Evolutionary conservation across 1,140 invertebrate genomes (phyloP), one percentile per base, ranked within the genome.

Genomic region (Bicyclus anynana): DNA sequence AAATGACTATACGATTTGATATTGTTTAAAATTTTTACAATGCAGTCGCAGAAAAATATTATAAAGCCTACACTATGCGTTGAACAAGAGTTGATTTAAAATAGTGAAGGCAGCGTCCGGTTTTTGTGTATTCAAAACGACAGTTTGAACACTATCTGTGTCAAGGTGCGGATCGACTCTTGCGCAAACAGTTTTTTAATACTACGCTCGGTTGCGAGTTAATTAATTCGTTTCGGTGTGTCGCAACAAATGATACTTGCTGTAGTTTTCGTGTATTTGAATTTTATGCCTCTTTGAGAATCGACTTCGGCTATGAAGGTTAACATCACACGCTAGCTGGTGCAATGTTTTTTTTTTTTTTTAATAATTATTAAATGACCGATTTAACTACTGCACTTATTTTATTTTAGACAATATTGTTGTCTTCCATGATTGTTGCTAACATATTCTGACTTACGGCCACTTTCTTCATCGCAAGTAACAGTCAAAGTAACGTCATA

Each of bases 51-150:
- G 23, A 23, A 23, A 23, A 23, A 23, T 23, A 23, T 16, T 5
- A 4, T 14, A 14, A 40, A 40, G 37, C 37, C 37, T 40, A 17
- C 37, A 5, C 16, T 40, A 54, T 14, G 51, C 17, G 58, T 68
- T 61, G 53, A 62, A 67, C 60, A 62, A 64, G 54, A 62, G 57
- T 60, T 61, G 66, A 56, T 77, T 80, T 80, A 72, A 80, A 79
- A 75, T 80, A 77, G 81, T 78, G 70, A 78, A 78, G 80, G 77
- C 74, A 72, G 84, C 78, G 81, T 84, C 84, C 81, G 84, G 81
- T 87, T 87, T 86, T 87, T 87, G 80, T 87, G 81, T 87, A 87
- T 87, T 85, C 82, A 87, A 87, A 86, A 84, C 82, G 83, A 87
- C 84, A 87, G 77, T 84, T 86, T 84, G 67, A 74, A 71, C 67